A percentile compares a stretch with the other conserved stretches of the same genome.
phyloP scores from a whole-genome alignment of 2,888 invertebrate genomes.

The Sesia bembeciformis region DNA sequence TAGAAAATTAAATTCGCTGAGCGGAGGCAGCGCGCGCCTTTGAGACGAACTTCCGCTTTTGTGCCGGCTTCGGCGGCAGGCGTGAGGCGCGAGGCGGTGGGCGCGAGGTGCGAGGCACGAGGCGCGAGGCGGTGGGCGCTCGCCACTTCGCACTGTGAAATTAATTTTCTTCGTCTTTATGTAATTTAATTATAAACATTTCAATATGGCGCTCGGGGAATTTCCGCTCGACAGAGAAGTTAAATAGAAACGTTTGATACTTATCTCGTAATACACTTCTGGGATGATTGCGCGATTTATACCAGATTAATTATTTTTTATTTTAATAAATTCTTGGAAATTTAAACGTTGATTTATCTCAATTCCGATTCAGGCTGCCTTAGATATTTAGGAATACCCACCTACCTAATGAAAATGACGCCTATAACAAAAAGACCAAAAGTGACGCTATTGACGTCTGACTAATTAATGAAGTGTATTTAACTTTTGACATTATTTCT shows the following conservation, averaged over 20 bases:
- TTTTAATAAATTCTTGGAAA: neutral
- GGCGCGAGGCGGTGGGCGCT: conserved; percentile 29
- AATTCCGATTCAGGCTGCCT: no score
- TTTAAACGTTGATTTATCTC: no score
- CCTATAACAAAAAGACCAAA: no score
- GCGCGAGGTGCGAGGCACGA: conserved; percentile 66
- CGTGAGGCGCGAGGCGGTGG: conserved; percentile 17
- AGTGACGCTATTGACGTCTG: no score
- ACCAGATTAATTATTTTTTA: conserved; percentile 50
- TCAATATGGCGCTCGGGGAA: conserved; percentile 73
- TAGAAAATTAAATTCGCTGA: conserved; percentile 67
- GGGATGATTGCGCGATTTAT: conserved; percentile 64
- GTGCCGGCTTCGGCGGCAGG: conserved; percentile 20
- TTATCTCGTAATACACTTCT: conserved; percentile 72
- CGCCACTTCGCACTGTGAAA: conserved; percentile 71
- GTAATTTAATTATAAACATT: conserved; percentile 76
- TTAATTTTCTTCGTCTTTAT: conserved; percentile 76
- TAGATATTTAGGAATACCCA: no score
- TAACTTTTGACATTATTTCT: no score
- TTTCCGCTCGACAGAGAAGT: conserved; percentile 67
- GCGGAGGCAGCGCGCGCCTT: conserved; percentile 57
- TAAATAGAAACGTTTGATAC: conserved; percentile 75
- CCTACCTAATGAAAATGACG: no score
- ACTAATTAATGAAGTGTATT: no score
- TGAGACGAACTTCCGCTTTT: conserved; percentile 58